phyloP scores from a whole-genome alignment of 2,113 vertebrate genomes.

The cattle (Bos taurus) region DNA sequence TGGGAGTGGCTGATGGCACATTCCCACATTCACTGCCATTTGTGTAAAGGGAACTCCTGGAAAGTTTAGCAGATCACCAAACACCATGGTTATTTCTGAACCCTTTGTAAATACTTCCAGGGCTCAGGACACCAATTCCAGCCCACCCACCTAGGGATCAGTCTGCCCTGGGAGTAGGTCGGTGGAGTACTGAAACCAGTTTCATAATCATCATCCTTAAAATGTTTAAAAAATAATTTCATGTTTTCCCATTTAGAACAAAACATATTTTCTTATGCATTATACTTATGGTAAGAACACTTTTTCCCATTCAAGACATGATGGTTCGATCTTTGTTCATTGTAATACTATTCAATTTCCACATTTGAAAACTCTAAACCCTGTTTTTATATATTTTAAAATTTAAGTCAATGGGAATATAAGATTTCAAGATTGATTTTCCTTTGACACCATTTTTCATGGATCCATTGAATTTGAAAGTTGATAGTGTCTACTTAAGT shows the following conservation, averaged over 20 bases:
- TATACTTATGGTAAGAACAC: neutral
- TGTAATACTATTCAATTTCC: neutral
- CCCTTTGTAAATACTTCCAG: neutral
- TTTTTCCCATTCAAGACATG: neutral
- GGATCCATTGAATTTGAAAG: slow-evolving; percentile 24
- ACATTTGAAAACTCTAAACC: neutral
- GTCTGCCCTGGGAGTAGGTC: neutral
- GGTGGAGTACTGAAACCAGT: neutral
- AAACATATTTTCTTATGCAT: neutral
- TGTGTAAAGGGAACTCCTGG: neutral
- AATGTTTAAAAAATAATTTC: neutral
- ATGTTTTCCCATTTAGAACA: neutral
- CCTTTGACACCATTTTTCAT: neutral
- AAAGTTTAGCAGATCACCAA: neutral
- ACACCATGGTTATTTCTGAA: neutral
- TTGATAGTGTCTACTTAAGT: neutral
- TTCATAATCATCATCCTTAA: neutral
- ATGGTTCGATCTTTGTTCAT: neutral
- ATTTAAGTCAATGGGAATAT: neutral
- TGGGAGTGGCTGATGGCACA: neutral
- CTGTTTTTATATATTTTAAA: neutral
- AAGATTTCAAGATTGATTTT: neutral
- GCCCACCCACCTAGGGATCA: neutral
- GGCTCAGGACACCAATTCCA: neutral
- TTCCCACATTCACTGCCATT: neutral